Evolutionary conservation across 2,888 invertebrate species (phyloP).

Genomic region (Corythucha ciliata): DNA sequence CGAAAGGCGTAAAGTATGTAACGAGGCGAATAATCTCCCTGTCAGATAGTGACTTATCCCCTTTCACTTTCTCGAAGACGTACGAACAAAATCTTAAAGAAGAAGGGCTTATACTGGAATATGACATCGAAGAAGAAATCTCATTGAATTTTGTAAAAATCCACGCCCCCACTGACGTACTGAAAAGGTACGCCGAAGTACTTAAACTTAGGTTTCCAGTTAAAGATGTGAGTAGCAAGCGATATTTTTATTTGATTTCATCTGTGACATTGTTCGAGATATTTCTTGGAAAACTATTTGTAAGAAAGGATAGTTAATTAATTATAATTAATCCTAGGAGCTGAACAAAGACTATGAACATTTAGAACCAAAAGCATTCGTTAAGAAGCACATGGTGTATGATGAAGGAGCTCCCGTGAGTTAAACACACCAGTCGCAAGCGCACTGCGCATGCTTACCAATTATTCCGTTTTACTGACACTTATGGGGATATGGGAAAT

Average conservation of each 20-base stretch:
- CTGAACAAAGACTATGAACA: no score
- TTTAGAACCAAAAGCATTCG: no score
- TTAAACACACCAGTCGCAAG: no score
- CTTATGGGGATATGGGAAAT: no score
- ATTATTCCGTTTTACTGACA: no score
- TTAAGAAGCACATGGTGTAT: conserved; percentile 20
- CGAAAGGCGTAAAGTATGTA: conserved; percentile 8
- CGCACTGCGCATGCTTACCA: no score
- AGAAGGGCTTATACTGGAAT: conserved; percentile 5
- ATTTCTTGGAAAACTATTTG: no score
- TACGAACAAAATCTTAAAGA: conserved; percentile 2
- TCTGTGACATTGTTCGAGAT: no score
- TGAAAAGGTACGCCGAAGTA: conserved; percentile 81
- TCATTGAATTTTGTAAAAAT: conserved; percentile 66
- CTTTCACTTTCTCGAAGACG: not conserved
- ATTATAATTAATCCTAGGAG: no score
- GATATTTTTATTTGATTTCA: no score
- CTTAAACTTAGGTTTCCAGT: conserved; percentile 88
- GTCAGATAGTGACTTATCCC: not conserved
- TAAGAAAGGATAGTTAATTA: no score
- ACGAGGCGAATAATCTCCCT: not conserved
- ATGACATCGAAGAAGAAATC: not conserved
- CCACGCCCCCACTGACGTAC: conserved; percentile 72
- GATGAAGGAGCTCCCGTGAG: conserved; percentile 19
- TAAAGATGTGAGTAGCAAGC: no score